Base-by-base conservation (phyloP, 2,888 invertebrate species). In the Drosophila maculinotata region DNA sequence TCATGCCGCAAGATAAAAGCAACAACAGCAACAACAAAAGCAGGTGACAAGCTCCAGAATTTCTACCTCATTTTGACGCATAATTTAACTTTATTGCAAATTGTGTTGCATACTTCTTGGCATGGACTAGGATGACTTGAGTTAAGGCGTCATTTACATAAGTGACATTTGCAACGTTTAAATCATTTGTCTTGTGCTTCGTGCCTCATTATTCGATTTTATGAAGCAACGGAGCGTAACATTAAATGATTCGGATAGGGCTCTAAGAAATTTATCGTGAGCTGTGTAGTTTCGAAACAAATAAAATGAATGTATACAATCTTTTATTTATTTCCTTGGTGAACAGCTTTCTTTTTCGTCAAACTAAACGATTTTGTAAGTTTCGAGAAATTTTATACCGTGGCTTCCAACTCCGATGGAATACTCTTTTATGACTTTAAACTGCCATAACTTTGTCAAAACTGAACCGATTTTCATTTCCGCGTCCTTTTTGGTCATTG, bases 71-170 rank as follows among this genome's bases (percentile, higher is more conserved):
- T 73, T 83, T 79, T 80, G 67, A 64, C 67, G 84, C 87, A 65
- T 79, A 86, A 86, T 79, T 79, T 69, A 79, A 76, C 64, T 67
- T 86, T 67, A 81, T 67, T 74, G 58, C 62, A 56, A 74, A 84
- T 70, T 78, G 48, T 76, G 73, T 52, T 69, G 69, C 86, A 76
- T 72, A 73, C 74, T 42, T 65, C 44, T 58, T 30, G 39, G 56
- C 30, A 36, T 15, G 12, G 9, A n/a, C 38, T 8, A 30, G 30
- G 6, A 12, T 12, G 3, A 14, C 17, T 6, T 28, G 17, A 12
- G 10, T 4, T 17, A n/a, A 2, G 20, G 6, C 23, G 30, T 17
- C 54, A 38, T 49, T 67, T 10, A 64, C 57, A 53, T 69, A 56
- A 35, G 36, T 69, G 63, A 71, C 57, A 75, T 54, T 17, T 0